These are phyloP conservation scores for Sterrhoptilus dennistouni DNA, from an alignment of 2,113 vertebrate species.

Conservation along the genomic window DNA sequence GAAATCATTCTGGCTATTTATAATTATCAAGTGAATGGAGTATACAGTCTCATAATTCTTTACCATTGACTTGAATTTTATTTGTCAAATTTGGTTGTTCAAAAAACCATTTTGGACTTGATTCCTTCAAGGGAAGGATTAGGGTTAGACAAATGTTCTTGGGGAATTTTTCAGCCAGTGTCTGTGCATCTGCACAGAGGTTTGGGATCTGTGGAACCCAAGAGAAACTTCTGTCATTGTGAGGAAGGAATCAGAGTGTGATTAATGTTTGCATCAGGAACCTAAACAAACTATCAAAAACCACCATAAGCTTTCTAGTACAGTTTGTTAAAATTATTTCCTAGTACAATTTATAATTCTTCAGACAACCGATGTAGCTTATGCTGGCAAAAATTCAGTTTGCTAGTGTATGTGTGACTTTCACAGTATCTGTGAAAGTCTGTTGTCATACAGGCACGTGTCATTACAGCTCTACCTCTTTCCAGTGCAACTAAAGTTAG, in stretches of 20 bases:
- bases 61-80: background rate
- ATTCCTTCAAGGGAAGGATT: background rate
- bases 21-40: background rate
- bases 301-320: background rate
- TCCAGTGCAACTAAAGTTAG: background rate
- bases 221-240: background rate
- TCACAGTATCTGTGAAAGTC: background rate
- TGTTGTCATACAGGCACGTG: background rate
- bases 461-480: background rate
- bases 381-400: background rate
- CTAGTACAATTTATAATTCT: background rate
- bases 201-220: background rate
- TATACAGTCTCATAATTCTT: background rate
- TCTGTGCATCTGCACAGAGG: background rate
- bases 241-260: background rate
- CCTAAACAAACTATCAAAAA: background rate
- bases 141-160: background rate
- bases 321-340: background rate
- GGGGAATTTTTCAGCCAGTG: background rate
- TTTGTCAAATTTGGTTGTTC: background rate
- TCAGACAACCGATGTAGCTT: background rate
- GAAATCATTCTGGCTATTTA: background rate
- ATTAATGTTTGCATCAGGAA: background rate
- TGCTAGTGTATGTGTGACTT: background rate
- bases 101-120: background rate